A percentile compares a stretch with the other conserved stretches of the same genome.
Conservation (phyloP, 2,888 invertebrate species). For the Oithona nana region DNA sequence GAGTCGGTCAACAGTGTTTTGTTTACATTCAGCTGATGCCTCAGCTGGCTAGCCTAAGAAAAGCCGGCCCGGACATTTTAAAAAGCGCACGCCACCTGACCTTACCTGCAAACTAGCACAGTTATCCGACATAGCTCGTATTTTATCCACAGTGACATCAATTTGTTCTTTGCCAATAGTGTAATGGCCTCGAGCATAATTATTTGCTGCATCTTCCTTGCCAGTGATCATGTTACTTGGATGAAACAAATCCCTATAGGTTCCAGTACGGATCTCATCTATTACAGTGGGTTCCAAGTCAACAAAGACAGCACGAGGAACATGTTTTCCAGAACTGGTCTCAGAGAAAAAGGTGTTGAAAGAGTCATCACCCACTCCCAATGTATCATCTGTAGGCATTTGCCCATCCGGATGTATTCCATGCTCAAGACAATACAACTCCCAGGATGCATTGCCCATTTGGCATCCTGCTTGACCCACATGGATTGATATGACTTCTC, state of each 20-base stretch:
- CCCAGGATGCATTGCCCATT: slow-evolving; percentile 22
- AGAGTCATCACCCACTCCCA: slow-evolving; percentile 24
- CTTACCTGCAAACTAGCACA: slow-evolving; percentile 11
- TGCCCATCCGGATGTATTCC: slow-evolving; percentile 25
- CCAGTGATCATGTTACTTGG: slow-evolving; percentile 92
- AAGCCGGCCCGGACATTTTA: too few relatives aligned
- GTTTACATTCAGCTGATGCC: too few relatives aligned
- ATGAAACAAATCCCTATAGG: slow-evolving; percentile 88
- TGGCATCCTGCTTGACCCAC: slow-evolving; percentile 24
- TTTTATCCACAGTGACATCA: slow-evolving; percentile 31
- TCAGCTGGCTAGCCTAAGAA: too few relatives aligned
- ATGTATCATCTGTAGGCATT: slow-evolving; percentile 28
- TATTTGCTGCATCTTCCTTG: slow-evolving; percentile 93
- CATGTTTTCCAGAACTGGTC: slow-evolving; percentile 16
- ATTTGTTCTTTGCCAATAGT: slow-evolving; percentile 53
- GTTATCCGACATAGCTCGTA: slow-evolving; percentile 24
- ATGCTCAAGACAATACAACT: slow-evolving; percentile 22
- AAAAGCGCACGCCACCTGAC: too few relatives aligned
- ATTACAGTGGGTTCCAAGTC: slow-evolving; percentile 13
- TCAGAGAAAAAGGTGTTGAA: slow-evolving; percentile 14
- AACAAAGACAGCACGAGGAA: too few relatives aligned
- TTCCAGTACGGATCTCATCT: slow-evolving; percentile 79
- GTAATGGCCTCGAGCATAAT: slow-evolving; percentile 93
- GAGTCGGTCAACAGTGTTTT: too few relatives aligned
- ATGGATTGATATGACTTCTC: slow-evolving; percentile 25